Base-by-base conservation (phyloP, 1,140 invertebrate genomes). In the Chrysoperla carnea region DNA sequence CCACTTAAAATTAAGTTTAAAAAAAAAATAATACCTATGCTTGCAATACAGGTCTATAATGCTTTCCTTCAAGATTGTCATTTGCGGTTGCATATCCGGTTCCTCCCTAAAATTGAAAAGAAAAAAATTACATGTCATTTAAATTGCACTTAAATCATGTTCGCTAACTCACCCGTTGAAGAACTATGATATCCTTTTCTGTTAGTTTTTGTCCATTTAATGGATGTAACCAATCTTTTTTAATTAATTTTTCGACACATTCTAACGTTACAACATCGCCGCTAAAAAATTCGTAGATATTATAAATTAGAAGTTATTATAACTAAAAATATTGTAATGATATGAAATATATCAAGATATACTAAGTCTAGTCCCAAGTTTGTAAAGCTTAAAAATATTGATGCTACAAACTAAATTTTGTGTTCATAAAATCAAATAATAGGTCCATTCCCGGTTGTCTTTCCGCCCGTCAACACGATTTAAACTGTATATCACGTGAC, bases 211-310 rank as follows among this genome's bases (percentile, higher is more conserved):
- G 74, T 44, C 78, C 79, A 45, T 86, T 93, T 1, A 95, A 70
- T 0, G 95, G 95, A 70, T 99, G 92, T 5, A 90, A 69, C 93
- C 90, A 93, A 59, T 99, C 94, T 57, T 93, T 94, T 54, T 87
- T 90, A 37, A 99, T 91, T 5, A 99, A 69, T 57, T 95, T 95
- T 52, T 97, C 91, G 6, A 95, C 76, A 68, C 92, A 97, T 58
- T 96, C 91, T 73, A 91, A 72, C 8, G 93, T 98, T 0, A 99
- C 81, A 13, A 99, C 87, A 68, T 90, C 78, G n/a, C 95, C 92
- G 0, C 84, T 87, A 59, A 43, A 67, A 67, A 53, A 46, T 46
- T 48, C 23, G 46, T 15, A 47, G 23, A 36, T 12, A 6, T 17
- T 37, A 38, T 42, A 7, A 46, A 31, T 11, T 44, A 11, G 27